Conservation (phyloP, 1,140 invertebrate genomes). For the Drosophila suzukii region DNA sequence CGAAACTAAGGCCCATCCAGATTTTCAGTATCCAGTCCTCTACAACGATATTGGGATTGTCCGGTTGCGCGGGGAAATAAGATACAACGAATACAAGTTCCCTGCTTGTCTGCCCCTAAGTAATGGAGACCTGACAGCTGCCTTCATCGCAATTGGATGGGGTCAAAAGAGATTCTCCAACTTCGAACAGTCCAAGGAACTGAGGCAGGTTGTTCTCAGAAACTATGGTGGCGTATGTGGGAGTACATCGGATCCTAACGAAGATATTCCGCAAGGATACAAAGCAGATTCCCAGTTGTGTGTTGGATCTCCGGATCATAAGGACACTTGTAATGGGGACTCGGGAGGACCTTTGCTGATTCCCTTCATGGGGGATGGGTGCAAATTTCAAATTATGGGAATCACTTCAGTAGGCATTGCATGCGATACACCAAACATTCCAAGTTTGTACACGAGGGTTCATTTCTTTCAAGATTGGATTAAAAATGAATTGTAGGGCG, state of each 20-base stretch:
- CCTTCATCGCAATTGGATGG: conserved; percentile 58
- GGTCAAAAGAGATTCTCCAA: conserved; percentile 35
- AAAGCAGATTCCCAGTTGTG: conserved; percentile 4
- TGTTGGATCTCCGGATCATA: conserved; percentile 10
- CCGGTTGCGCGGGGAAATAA: conserved; percentile 31
- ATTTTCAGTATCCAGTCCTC: conserved; percentile 30
- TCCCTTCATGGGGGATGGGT: not conserved
- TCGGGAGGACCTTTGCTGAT: conserved; percentile 12
- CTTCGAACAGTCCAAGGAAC: conserved; percentile 35
- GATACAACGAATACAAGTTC: conserved; percentile 41
- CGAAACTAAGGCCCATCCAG: conserved; percentile 47
- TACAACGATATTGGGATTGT: conserved; percentile 72
- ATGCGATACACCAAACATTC: conserved; percentile 12
- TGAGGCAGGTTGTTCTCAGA: conserved; percentile 85
- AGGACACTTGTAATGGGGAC: conserved; percentile 20
- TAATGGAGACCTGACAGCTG: not conserved
- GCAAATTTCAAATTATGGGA: conserved; percentile 5
- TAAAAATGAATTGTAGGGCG: no score
- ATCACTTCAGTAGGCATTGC: conserved; percentile 13
- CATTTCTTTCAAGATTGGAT: not conserved
- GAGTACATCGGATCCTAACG: conserved; percentile 1
- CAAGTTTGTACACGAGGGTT: conserved; percentile 20
- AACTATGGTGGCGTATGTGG: conserved; percentile 1
- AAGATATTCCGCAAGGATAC: conserved; percentile 7
- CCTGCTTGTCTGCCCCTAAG: conserved; percentile 69